Base-by-base conservation (phyloP, 2,113 vertebrate species). In the Melanerpes aurifrons region DNA sequence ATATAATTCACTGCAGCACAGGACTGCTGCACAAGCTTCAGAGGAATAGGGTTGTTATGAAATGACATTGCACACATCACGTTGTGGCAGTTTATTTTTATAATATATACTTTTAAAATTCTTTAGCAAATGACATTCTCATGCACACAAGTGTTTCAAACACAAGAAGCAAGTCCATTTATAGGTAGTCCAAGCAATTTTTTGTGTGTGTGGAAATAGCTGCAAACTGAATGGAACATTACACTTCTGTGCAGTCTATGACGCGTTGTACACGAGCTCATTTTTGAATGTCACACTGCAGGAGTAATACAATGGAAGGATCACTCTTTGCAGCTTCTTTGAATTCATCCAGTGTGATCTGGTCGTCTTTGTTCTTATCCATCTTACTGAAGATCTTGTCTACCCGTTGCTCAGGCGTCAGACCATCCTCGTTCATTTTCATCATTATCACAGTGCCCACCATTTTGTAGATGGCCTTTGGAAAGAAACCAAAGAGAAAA, bases 71-170 rank as follows among this genome's bases (percentile, higher is more conserved):
- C 98, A 98, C 98, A 98, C 98, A 94, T 99, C 98, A 99, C 98
- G 97, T 98, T 98, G 97, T 99, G 98, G 99, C 98, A 98, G 97
- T 98, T 98, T 98, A 97, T 97, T 97, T 97, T 97, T 97, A 97
- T 97, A 97, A 97, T 97, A 98, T 97, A 98, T 97, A 97, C 97
- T 97, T 97, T 98, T 98, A 98, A 99, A 99, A 98, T 98, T 99
- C 98, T 98, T 99, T 98, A 99, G 98, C 99, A 99, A 99, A 98
- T 98, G 98, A 99, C 98, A 99, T 99, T 99, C 98, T 99, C 99
- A 99, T 99, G 99, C 99, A 99, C 98, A 99, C 99, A 85, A 99
- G 99, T 99, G 99, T 99, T 99, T 99, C 98, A 99, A 99, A 99
- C 99, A 99, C 99, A 99, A 99, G 98, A 99, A 99, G 99, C 99